Evolutionary conservation across 1,140 invertebrate species (phyloP).

Genomic region (Patella vulgata): DNA sequence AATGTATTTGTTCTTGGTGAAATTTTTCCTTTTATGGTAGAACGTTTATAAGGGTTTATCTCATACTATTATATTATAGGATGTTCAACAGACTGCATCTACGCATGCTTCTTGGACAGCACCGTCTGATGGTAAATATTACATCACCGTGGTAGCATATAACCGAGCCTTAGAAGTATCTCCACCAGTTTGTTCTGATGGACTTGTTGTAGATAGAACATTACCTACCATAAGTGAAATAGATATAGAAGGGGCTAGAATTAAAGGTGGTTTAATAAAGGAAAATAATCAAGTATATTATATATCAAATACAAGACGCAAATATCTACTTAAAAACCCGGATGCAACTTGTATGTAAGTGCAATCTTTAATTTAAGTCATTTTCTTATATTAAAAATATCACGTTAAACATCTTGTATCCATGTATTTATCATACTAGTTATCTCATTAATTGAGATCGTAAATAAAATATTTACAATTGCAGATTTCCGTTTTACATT

Average conservation of each 20-base stretch:
- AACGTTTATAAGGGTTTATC: too few species aligned
- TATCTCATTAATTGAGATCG: too few species aligned
- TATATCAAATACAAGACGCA: conserved; percentile 14
- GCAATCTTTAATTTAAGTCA: background rate
- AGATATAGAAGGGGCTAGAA: conserved; percentile 17
- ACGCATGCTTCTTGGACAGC: conserved; percentile 20
- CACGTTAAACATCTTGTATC: conserved; percentile 5
- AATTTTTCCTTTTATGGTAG: too few species aligned
- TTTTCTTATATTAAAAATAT: conserved; percentile 1
- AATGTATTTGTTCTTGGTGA: too few species aligned
- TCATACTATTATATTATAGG: too few species aligned
- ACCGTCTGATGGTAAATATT: conserved; percentile 27
- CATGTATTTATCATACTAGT: background rate
- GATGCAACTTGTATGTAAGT: conserved; percentile 35
- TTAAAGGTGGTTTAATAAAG: conserved; percentile 23
- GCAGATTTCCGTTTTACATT: conserved; percentile 3
- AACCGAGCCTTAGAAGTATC: conserved; percentile 37
- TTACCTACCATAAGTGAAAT: conserved; percentile 20
- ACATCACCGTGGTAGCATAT: conserved; percentile 40
- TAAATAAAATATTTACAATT: too few species aligned
- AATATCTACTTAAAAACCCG: conserved; percentile 14
- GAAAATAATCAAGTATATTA: conserved; percentile 12
- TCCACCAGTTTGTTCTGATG: conserved; percentile 45
- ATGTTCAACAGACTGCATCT: conserved; percentile 32
- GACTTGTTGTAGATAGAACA: conserved; percentile 27